Evolutionary conservation across 2,113 vertebrate genomes (phyloP), one percentile per base, ranked within the genome.

Genomic region (Zosterops japonicus): DNA sequence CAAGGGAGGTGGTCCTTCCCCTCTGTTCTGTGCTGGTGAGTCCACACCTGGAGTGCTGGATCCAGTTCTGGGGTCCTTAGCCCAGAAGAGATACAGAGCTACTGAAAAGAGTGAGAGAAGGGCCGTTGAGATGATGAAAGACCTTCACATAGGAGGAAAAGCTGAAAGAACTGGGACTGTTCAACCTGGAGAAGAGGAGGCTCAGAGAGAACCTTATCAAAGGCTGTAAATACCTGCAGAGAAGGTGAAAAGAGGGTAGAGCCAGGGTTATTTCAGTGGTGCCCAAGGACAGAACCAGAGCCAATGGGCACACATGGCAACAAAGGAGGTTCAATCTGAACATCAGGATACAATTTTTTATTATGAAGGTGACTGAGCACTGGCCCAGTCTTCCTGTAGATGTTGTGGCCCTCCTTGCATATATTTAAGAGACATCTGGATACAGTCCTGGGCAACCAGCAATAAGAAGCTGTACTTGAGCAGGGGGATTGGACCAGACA

Each of bases 401-500:
- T 4, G 10, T 12, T 79, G 14, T 23, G 8, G 3, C 4, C 56
- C 15, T 65, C 12, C 35, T 35, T 41, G 35, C 22, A 36, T 39
- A 23, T 29, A 23, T 29, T 60, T 28, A 41, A 60, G 72, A 79
- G 25, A 6, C 68, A 15, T 39, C 25, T 53, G 46, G 33, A 36
- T 6, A 50, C 25, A 70, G 21, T 33, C 35, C 28, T 65, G 13
- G 28, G 35, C 19, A 87, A 50, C 4, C 8, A 80, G 24, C 14
- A n/a, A 29, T 61, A 46, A 29, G 12, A 25, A 36, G 22, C 33
- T 1, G 0, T 56, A n/a, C 11, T 52, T 41, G 68, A 87, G 14
- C 22, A 14, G 13, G 1, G 1, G 2, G 0, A 6, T 18, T 84
- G 27, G 68, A 71, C 23, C 27, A 39, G 13, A 39, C 1, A 57